These are phyloP conservation scores for Zosterops hypoxanthus DNA, from an alignment of 2,113 vertebrate genomes.

Conservation along the genomic window DNA sequence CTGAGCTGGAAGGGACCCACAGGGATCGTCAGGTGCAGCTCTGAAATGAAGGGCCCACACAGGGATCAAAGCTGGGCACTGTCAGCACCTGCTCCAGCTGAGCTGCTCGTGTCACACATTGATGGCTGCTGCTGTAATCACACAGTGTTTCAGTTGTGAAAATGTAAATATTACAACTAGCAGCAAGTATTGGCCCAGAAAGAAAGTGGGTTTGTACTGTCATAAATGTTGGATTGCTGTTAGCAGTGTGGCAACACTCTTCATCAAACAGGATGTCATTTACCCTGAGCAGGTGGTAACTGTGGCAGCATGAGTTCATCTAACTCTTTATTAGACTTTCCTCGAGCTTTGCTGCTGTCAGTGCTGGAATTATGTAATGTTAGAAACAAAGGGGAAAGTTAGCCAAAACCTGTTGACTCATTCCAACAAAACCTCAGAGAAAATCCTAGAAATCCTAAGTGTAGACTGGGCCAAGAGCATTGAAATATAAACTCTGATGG, in stretches of 20 bases:
- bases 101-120: not conserved
- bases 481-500: not conserved
- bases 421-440: not conserved
- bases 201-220: not conserved
- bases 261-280: accelerated
- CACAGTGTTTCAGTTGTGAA: not conserved
- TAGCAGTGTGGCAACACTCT: not conserved
- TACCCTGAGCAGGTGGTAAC: not conserved
- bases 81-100: not conserved
- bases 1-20: not conserved
- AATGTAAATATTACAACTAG: not conserved
- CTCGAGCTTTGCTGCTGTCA: not conserved
- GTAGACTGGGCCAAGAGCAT: not conserved
- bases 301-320: not conserved
- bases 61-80: not conserved
- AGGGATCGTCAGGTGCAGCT: not conserved
- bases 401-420: not conserved
- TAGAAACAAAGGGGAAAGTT: not conserved
- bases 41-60: accelerated
- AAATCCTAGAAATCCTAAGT: not conserved
- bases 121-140: not conserved
- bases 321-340: not conserved
- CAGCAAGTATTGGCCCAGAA: not conserved
- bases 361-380: not conserved
- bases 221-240: not conserved